Conservation (phyloP, 2,888 invertebrate species). For the Formica aserva region DNA sequence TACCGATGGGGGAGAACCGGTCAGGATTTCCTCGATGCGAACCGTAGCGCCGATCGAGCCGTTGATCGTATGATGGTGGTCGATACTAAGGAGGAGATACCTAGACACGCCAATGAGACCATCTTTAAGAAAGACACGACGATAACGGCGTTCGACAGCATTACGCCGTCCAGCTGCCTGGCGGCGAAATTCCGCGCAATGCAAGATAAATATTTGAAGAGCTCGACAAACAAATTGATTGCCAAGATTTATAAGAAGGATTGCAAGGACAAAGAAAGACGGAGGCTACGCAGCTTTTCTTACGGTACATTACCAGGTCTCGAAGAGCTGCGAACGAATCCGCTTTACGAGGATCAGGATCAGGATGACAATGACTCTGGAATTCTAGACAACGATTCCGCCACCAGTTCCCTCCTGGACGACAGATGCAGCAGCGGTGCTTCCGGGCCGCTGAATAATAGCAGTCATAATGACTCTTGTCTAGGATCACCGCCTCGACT, state of each 20-base stretch:
- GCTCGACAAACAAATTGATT: slow-evolving; percentile 90
- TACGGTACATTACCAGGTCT: slow-evolving; percentile 91
- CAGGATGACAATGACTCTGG: slow-evolving; percentile 92
- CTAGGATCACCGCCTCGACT: slow-evolving; percentile 78
- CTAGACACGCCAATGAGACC: slow-evolving; percentile 45
- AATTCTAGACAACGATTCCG: slow-evolving; percentile 91
- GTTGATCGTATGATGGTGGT: slow-evolving; percentile 4
- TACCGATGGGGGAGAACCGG: slow-evolving; percentile 72
- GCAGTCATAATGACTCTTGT: slow-evolving; percentile 67
- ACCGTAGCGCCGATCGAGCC: slow-evolving; percentile 46
- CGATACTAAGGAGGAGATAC: slow-evolving; percentile 21
- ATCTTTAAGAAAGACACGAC: slow-evolving; percentile 54
- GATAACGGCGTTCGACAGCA: slow-evolving; percentile 76
- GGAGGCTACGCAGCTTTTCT: slow-evolving; percentile 89
- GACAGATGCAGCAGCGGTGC: slow-evolving; percentile 82
- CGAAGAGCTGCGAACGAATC: slow-evolving; percentile 90
- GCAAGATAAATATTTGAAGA: slow-evolving; percentile 91
- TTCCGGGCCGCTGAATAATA: slow-evolving; percentile 70
- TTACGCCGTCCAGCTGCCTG: slow-evolving; percentile 86
- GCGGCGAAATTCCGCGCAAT: slow-evolving; percentile 91
- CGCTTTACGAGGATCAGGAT: slow-evolving; percentile 89
- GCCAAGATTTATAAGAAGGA: slow-evolving; percentile 88
- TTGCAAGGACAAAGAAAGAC: slow-evolving; percentile 77
- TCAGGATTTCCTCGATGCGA: slow-evolving; percentile 61
- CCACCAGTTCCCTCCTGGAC: slow-evolving; percentile 89